phyloP scores from a whole-genome alignment of 2,113 vertebrate species.

The Grammomys surdaster region DNA sequence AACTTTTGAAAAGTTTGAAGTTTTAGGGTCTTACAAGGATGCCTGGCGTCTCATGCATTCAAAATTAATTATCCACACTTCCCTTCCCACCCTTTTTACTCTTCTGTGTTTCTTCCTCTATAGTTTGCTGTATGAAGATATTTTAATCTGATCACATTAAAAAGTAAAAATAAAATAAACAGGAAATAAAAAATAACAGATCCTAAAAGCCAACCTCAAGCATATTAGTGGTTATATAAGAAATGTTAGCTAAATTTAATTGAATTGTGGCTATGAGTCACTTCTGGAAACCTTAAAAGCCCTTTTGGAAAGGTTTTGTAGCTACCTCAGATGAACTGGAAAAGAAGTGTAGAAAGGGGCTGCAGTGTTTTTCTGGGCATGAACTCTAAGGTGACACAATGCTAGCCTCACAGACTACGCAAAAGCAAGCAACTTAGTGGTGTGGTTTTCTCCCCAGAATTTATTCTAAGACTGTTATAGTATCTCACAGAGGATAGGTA shows the following conservation, averaged over 20 bases:
- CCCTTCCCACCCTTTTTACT: background rate
- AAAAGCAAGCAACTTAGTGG: background rate
- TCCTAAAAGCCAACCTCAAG: conserved; percentile 13
- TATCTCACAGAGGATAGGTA: background rate
- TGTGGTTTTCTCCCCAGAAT: background rate
- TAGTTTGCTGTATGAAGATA: background rate
- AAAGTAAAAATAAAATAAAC: conserved; percentile 56
- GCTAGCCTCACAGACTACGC: background rate
- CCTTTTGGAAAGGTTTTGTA: background rate
- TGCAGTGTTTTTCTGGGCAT: background rate
- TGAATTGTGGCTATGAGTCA: conserved; percentile 41
- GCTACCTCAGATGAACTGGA: conserved; percentile 17
- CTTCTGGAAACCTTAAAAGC: conserved; percentile 28
- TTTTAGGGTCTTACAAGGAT: background rate
- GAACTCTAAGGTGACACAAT: background rate
- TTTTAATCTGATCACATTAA: conserved; percentile 48
- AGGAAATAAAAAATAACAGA: conserved; percentile 36
- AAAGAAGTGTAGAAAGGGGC: background rate
- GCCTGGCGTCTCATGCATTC: background rate
- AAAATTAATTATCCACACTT: background rate
- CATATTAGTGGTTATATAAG: background rate
- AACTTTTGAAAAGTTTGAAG: background rate
- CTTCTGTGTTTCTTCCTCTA: no score
- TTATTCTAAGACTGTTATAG: background rate
- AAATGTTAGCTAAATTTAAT: conserved; percentile 50